These are phyloP conservation scores for Chymomyza caudatula DNA, from an alignment of 2,888 invertebrate species.

Conservation along the genomic window DNA sequence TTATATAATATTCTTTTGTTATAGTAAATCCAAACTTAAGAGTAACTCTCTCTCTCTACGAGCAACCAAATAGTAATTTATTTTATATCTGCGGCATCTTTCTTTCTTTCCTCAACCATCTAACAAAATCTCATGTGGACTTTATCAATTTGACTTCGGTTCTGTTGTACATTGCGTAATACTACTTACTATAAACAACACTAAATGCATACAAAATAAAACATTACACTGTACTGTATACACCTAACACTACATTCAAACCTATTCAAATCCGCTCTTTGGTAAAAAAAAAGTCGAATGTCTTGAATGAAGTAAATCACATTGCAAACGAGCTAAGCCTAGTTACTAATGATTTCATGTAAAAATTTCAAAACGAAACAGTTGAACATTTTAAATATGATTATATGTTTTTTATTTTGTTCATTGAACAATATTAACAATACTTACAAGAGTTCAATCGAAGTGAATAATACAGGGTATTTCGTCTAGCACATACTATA, in stretches of 20 bases:
- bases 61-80: constrained; percentile 55
- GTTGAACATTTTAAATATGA: no score
- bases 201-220: constrained; percentile 2
- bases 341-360: constrained; percentile 78
- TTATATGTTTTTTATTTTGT: no score
- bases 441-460: no score
- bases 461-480: not conserved
- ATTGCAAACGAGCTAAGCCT: constrained; percentile 76
- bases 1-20: constrained; percentile 30
- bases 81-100: constrained; percentile 57
- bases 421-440: constrained; percentile 11
- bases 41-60: constrained; percentile 24
- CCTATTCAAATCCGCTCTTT: not conserved
- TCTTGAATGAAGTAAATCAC: constrained; percentile 77
- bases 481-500: not conserved
- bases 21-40: constrained; percentile 21
- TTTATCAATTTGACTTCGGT: constrained; percentile 44
- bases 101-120: constrained; percentile 49
- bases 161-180: constrained; percentile 13
- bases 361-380: constrained; percentile 42
- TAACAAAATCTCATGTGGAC: constrained; percentile 54
- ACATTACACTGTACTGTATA: not conserved
- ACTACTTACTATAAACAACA: not conserved
- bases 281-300: constrained; percentile 50
- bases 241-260: not conserved